These are phyloP conservation scores for Heliconius ismenius DNA, from an alignment of 2,888 invertebrate species.

Conservation along the genomic window DNA sequence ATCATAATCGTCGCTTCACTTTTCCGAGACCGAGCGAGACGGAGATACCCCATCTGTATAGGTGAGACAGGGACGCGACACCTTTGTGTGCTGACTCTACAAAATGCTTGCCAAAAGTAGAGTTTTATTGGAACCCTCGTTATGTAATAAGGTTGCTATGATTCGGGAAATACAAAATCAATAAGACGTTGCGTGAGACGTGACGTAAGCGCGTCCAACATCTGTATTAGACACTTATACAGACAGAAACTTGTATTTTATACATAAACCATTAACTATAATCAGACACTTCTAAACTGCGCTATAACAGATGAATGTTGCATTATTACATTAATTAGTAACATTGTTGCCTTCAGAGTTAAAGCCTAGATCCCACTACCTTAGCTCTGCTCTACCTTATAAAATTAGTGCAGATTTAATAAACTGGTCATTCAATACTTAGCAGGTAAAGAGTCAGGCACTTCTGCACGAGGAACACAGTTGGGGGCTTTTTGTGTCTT, in stretches of 20 bases:
- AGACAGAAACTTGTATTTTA: too few relatives aligned
- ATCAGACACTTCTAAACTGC: too few relatives aligned
- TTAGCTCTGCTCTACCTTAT: not conserved
- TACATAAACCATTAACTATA: too few relatives aligned
- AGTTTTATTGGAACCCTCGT: constrained; percentile 68
- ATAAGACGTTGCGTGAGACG: constrained; percentile 30
- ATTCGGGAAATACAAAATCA: constrained; percentile 43
- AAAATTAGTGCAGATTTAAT: constrained; percentile 23
- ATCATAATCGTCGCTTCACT: constrained; percentile 65
- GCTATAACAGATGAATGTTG: too few relatives aligned
- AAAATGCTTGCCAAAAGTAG: constrained; percentile 56
- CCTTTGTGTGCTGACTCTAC: constrained; percentile 40
- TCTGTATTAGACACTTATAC: too few relatives aligned
- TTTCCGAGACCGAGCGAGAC: constrained; percentile 38
- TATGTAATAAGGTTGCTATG: constrained; percentile 54
- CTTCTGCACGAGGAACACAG: constrained; percentile 38
- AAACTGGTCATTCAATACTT: constrained; percentile 30
- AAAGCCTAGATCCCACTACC: not conserved
- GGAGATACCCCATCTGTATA: constrained; percentile 16
- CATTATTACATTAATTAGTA: not conserved
- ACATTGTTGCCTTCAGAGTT: not conserved
- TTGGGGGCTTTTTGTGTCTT: constrained; percentile 42
- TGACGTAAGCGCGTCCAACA: too few relatives aligned
- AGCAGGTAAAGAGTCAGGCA: constrained; percentile 36
- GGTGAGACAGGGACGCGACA: constrained; percentile 48